Conservation (phyloP, 1,140 invertebrate species). For the Microplitis demolitor region DNA sequence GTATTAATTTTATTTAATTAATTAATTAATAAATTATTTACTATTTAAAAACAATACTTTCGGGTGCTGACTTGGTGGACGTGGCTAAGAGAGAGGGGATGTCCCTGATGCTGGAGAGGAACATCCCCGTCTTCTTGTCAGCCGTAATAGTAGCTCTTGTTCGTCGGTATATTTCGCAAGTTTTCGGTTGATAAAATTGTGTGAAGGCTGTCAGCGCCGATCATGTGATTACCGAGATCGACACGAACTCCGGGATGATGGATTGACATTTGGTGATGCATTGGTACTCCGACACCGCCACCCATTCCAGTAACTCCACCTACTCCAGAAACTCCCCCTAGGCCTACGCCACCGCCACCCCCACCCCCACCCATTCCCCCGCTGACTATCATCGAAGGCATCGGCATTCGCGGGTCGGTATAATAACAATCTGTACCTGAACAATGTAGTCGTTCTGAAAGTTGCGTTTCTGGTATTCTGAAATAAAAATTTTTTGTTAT, state of each 20-base stretch:
- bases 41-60: constrained; percentile 57
- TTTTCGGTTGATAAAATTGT: constrained; percentile 55
- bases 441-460: constrained; percentile 54
- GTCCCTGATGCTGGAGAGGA: constrained; percentile 47
- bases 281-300: not conserved
- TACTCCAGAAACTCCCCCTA: too few relatives aligned
- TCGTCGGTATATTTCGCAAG: constrained; percentile 62
- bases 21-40: too few relatives aligned
- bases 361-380: too few relatives aligned
- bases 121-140: constrained; percentile 62
- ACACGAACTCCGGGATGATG: constrained; percentile 35
- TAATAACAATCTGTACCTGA: constrained; percentile 52
- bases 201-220: constrained; percentile 57
- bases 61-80: constrained; percentile 57
- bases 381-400: constrained; percentile 32
- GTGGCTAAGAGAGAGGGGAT: constrained; percentile 55
- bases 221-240: constrained; percentile 60
- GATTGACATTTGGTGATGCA: constrained; percentile 25
- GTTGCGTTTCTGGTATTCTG: constrained; percentile 54
- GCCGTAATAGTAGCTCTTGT: constrained; percentile 68
- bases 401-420: constrained; percentile 50
- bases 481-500: too few relatives aligned
- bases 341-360: too few relatives aligned
- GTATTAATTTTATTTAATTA: too few relatives aligned
- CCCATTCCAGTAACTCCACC: too few relatives aligned